These are phyloP conservation scores for Aphelenchoides besseyi DNA, from an alignment of 1,140 invertebrate genomes.

Conservation along the genomic window DNA sequence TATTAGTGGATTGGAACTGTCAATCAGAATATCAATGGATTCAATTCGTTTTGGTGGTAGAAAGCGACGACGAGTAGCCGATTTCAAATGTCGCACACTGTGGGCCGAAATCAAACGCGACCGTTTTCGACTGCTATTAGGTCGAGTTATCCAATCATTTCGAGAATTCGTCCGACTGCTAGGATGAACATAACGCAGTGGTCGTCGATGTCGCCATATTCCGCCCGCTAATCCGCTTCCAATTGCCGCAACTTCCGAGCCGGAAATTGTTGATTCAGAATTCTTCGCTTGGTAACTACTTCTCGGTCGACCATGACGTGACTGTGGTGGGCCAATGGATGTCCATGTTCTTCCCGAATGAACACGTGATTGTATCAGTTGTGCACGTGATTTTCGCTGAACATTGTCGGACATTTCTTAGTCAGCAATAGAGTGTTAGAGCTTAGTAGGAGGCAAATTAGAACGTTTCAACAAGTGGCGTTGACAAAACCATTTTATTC, in stretches of 20 bases:
- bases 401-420: too few species aligned
- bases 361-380: neutral
- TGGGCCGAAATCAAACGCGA: neutral
- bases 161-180: neutral
- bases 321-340: neutral
- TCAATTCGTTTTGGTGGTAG: neutral
- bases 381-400: too few species aligned
- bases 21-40: neutral
- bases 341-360: neutral
- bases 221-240: neutral
- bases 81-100: neutral
- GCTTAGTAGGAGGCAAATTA: too few species aligned
- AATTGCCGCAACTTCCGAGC: neutral
- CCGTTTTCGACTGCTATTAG: neutral
- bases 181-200: neutral
- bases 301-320: neutral
- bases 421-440: too few species aligned
- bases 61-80: neutral
- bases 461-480: too few species aligned
- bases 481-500: too few species aligned
- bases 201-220: neutral
- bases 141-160: neutral
- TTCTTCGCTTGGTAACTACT: neutral
- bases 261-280: neutral
- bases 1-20: neutral